Evolutionary conservation across 2,888 invertebrate genomes (phyloP), one percentile per base, ranked within the genome.

Genomic region (Tethea ocularis): DNA sequence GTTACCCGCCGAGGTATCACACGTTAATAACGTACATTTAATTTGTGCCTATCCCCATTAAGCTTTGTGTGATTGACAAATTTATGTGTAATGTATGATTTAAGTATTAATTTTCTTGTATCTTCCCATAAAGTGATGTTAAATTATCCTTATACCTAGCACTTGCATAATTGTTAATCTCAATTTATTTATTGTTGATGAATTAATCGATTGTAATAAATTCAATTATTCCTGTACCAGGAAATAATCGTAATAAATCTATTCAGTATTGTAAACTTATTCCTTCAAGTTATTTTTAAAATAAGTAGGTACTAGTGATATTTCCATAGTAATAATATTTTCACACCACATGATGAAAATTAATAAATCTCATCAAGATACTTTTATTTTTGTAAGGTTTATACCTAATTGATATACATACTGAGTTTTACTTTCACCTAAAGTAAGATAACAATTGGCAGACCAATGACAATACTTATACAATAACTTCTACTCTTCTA

Each of bases 1-100:
- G 73, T 74, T 74, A 65, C 52, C 52, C 52, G 52, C 26, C n/a
- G 52, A 15, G 26, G n/a, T 52, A 11, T 46, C 46, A 20, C 20
- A 46, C 10, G 15, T 13, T 26, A 24, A 15, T 52, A 33, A n/a
- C n/a, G 52, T 26, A n/a, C 15, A 26, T 52, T 52, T 52, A 52
- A 23, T 26, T 52, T 24, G n/a, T 46, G 20, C 46, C 10, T 46
- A 46, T 46, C 46, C 41, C 5, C 46, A 20, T 10, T 15, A 46
- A 10, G 46, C 46, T 46, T 46, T 20, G 46, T 46, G 46, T 17
- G 41, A 41, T 17, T 20, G 46, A 20, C 46, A 46, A n/a, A 20
- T 20, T 46, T 46, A 46, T 46, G 17, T n/a, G 17, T 33, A 33
- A 33, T 33, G 33, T 10, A 10, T 46, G 46, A 46, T 20, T 46